Evolutionary conservation across 2,797 vertebrate species (phyloP).

Genomic region (Cyclopterus lumpus): DNA sequence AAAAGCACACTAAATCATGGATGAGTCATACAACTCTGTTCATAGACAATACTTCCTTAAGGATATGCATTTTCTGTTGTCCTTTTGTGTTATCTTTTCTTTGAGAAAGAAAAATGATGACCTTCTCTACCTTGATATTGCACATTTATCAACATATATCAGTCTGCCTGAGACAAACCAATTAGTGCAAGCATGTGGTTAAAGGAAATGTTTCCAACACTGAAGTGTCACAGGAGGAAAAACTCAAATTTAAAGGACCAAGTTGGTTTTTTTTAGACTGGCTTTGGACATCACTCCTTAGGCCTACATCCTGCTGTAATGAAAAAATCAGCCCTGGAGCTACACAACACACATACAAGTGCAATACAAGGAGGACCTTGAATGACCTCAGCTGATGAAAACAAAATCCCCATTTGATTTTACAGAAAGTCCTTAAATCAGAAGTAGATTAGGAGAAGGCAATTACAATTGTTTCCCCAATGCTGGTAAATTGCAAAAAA

Average conservation of each 20-base stretch:
- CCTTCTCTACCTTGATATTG: not conserved
- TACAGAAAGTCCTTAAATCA: slow-evolving; percentile 67
- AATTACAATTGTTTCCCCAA: slow-evolving; percentile 38
- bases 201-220: slow-evolving; percentile 1
- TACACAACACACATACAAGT: slow-evolving; percentile 30
- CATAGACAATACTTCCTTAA: not conserved
- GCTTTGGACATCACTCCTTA: slow-evolving; percentile 7
- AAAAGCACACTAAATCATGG: not conserved
- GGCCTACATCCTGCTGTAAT: slow-evolving; percentile 42
- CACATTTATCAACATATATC: not conserved
- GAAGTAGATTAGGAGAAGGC: slow-evolving; percentile 40
- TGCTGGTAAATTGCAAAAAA: slow-evolving; percentile 17
- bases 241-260: not conserved
- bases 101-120: not conserved
- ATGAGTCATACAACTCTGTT: not conserved
- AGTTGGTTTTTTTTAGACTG: slow-evolving; percentile 22
- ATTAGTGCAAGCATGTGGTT: not conserved
- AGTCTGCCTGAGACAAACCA: slow-evolving; percentile 10
- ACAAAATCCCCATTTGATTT: slow-evolving; percentile 76
- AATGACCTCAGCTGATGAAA: slow-evolving; percentile 63
- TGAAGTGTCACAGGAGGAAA: slow-evolving; percentile 23
- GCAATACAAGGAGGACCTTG: slow-evolving; percentile 20
- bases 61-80: not conserved
- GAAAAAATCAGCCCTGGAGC: slow-evolving; percentile 52
- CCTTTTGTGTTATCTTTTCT: not conserved